Evolutionary conservation across 1,140 invertebrate genomes (phyloP).

Genomic region (Bombus difficillimus): DNA sequence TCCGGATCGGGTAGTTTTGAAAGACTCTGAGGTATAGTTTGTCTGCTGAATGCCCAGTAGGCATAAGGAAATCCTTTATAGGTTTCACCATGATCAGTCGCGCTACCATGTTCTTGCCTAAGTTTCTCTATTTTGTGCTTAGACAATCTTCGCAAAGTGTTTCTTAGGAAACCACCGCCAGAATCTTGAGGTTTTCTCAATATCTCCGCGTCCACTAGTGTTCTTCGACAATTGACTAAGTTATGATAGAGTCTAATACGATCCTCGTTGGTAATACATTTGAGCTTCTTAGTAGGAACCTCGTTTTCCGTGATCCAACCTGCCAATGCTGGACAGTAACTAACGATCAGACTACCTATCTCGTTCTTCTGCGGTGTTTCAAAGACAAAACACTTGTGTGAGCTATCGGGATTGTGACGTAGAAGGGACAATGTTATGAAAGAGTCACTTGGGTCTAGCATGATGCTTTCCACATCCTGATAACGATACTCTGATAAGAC

Average conservation of each 20-base stretch:
- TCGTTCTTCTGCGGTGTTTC: conserved; percentile 95
- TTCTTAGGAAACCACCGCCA: conserved; percentile 91
- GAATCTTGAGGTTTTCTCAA: conserved; percentile 92
- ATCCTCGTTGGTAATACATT: conserved; percentile 92
- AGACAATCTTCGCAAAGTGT: conserved; percentile 93
- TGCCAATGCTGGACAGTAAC: conserved; percentile 93
- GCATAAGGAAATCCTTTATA: conserved; percentile 93
- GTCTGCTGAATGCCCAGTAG: conserved; percentile 95
- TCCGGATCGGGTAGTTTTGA: conserved; percentile 93
- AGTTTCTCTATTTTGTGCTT: conserved; percentile 94
- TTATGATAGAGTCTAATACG: conserved; percentile 91
- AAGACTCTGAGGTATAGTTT: conserved; percentile 90
- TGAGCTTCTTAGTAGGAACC: conserved; percentile 85
- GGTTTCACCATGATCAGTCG: conserved; percentile 88
- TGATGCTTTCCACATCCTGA: conserved; percentile 94
- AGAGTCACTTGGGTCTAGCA: conserved; percentile 95
- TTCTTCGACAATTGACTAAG: conserved; percentile 89
- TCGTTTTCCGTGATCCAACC: conserved; percentile 94
- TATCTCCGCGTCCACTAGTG: conserved; percentile 92
- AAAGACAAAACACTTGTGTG: conserved; percentile 95
- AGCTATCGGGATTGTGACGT: conserved; percentile 85
- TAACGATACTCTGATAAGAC: conserved; percentile 95
- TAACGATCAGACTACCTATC: conserved; percentile 95
- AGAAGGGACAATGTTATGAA: conserved; percentile 93
- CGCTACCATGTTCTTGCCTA: conserved; percentile 89